Conservation (phyloP, 2,113 vertebrate genomes). For the Upupa epops region DNA sequence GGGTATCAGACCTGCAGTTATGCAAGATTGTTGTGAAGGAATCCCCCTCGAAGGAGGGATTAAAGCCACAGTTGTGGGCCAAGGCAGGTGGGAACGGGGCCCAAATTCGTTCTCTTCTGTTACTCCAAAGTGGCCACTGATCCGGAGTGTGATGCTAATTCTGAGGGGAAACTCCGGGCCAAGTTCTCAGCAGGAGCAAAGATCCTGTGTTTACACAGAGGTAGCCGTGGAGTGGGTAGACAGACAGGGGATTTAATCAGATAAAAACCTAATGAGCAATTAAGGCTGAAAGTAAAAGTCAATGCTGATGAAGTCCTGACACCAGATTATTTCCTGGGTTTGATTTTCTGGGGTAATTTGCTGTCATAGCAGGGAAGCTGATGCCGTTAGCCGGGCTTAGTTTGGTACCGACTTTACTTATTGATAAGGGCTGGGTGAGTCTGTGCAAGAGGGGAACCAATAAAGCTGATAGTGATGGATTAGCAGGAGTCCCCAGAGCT, state of each 20-base stretch:
- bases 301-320: neutral
- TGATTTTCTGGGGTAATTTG: neutral
- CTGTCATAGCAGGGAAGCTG: neutral
- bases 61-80: neutral
- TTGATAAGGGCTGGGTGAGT: conserved; percentile 44
- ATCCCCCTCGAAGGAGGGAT: neutral
- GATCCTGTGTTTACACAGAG: neutral
- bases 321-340: neutral
- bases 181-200: neutral
- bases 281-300: neutral
- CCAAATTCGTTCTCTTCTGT: neutral
- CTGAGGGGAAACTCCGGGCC: neutral
- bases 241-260: neutral
- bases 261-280: neutral
- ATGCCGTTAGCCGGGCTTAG: conserved; percentile 48
- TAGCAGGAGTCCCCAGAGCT: conserved; percentile 69
- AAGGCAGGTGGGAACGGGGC: neutral
- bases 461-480: conserved; percentile 71
- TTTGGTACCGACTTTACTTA: conserved; percentile 58
- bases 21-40: neutral
- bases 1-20: neutral
- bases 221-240: neutral
- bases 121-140: neutral
- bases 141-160: neutral
- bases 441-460: conserved; percentile 40